Evolutionary conservation across 2,113 vertebrate species (phyloP), one percentile per base, ranked within the genome.

Genomic region (Epinephelus moara): DNA sequence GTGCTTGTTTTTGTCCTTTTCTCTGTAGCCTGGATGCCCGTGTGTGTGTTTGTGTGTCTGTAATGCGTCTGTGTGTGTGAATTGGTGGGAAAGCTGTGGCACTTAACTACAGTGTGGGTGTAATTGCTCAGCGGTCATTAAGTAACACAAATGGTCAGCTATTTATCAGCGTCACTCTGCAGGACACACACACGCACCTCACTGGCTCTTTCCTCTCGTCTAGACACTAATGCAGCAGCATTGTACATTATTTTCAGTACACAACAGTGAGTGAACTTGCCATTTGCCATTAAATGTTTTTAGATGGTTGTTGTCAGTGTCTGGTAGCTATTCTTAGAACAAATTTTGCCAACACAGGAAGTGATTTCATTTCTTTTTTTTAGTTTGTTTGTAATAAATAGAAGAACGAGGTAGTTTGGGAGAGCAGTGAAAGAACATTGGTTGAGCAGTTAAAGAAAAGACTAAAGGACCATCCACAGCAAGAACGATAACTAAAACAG

Each of bases 81-180:
- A 69, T 27, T 52, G 62, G 74, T 88, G 89, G 81, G 68, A 87
- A 87, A 80, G 18, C 25, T 61, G 18, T 49, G 47, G 64, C 62
- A 75, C 55, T 83, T 62, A 68, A 87, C 67, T 69, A 47, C 63
- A 71, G 59, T 42, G 75, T 70, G 78, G 18, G 73, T 70, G 84
- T 90, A 84, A 88, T 86, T 75, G 50, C 78, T 85, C 67, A 19
- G 13, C 33, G 19, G 76, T 79, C 70, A 90, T 90, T 87, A 84
- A 78, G 82, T 40, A 40, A 68, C 72, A 82, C 67, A 88, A 88
- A 80, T 61, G 66, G 63, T 3, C 25, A 37, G 68, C 61, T 70
- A 77, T 81, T 88, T 71, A 83, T 82, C 85, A 87, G 75, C 33
- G 0, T 74, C 55, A 49, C 21, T 75, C 45, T 30, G 27, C 53